Percentiles rank a stretch among this genome's conserved stretches.
These are phyloP conservation scores for Colossoma macropomum DNA, from an alignment of 2,113 vertebrate genomes.

Conservation along the genomic window DNA sequence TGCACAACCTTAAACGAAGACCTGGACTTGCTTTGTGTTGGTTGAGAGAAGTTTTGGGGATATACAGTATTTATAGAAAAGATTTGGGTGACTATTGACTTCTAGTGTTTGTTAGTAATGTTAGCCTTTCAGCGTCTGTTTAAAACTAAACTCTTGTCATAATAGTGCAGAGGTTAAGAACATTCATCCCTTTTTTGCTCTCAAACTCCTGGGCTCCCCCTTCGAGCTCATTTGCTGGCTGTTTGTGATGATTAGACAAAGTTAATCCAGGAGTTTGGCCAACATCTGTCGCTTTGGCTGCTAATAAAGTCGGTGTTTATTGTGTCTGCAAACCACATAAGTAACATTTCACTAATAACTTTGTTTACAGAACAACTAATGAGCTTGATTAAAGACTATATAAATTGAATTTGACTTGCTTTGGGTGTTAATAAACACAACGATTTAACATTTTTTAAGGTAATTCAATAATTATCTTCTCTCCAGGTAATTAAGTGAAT, in stretches of 20 bases:
- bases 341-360: slow-evolving; percentile 59
- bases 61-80: too few species aligned
- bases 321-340: slow-evolving; percentile 63
- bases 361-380: slow-evolving; percentile 60
- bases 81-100: too few species aligned
- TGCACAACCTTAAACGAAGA: too few species aligned
- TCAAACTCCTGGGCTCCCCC: neutral
- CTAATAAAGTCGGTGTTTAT: slow-evolving; percentile 75
- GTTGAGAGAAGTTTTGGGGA: too few species aligned
- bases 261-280: slow-evolving; percentile 37
- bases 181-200: neutral
- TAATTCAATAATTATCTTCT: slow-evolving; percentile 10
- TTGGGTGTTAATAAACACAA: slow-evolving; percentile 29
- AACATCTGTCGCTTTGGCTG: slow-evolving; percentile 53
- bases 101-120: too few species aligned
- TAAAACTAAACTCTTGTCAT: neutral
- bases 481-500: slow-evolving; percentile 2
- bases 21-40: too few species aligned
- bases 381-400: slow-evolving; percentile 45
- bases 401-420: slow-evolving; percentile 20
- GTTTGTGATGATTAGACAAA: slow-evolving; percentile 28
- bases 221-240: neutral
- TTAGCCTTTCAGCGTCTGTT: too few species aligned
- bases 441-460: slow-evolving; percentile 26
- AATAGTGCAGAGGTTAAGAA: neutral